Conservation (phyloP, 2,888 invertebrate species). For the Drosophila neotestacea region DNA sequence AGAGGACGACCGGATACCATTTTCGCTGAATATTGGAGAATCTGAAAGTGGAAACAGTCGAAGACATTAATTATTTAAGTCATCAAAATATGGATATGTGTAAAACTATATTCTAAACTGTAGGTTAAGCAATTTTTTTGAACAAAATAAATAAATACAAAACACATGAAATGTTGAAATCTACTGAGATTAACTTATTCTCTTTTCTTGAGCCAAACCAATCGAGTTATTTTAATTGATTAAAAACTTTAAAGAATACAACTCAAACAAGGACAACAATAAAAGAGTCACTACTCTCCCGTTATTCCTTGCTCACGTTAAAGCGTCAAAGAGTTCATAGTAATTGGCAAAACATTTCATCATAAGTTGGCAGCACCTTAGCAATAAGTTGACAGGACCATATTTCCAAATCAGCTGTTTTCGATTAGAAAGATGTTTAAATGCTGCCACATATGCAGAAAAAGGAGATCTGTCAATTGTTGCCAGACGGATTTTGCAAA, state of each 20-base stretch:
- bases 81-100: not conserved
- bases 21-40: constrained; percentile 85
- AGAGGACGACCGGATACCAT: constrained; percentile 93
- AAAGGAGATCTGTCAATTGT: not conserved
- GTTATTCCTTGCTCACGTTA: not conserved
- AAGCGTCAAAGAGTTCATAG: not conserved
- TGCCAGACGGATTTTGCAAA: not conserved
- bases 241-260: not conserved
- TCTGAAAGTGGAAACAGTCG: constrained; percentile 52
- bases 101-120: not conserved
- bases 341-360: not conserved
- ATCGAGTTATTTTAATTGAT: no score
- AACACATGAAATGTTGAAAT: no score
- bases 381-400: not conserved
- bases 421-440: not conserved
- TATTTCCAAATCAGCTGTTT: not conserved
- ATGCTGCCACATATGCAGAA: not conserved
- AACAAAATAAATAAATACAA: no score
- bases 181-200: no score
- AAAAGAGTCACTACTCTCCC: not conserved
- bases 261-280: not conserved
- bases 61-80: not conserved
- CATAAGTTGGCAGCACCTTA: not conserved
- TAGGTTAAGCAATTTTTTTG: no score
- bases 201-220: no score